Base-by-base conservation (phyloP, 2,888 invertebrate genomes). In the Netelia fuscicornis region DNA sequence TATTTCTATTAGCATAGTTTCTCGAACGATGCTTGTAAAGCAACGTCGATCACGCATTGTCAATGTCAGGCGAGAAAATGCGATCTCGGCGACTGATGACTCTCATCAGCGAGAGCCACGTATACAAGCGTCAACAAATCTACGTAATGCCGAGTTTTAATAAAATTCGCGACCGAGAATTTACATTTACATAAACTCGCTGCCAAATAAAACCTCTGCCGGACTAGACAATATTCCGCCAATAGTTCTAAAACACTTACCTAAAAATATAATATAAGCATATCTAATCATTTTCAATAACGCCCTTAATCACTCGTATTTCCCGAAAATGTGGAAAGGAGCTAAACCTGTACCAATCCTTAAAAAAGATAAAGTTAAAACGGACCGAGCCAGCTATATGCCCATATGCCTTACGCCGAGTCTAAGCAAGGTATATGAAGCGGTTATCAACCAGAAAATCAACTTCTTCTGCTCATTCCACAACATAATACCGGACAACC, bases 241-340 rank as follows among this genome's bases (percentile, higher is more conserved):
- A 0, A 77, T 88, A 0, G 30, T 72, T 0, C 37, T 86, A 17
- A 87, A 87, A 82, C 72, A 17, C 17, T 17, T 17, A 2, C 87
- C 60, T 13, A 42, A 8, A 1, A 81, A 23, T 2, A 48, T 83
- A 0, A 70, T 82, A 0, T 13, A 2, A 1, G 37, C 52, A n/a
- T 72, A 78, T 23, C 82, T 86, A 25, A 83, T 86, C 0, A 5
- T 87, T 0, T 87, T 86, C 42, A 86, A 88, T 56, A 86, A 87
- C 52, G 11, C 64, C 1, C 1, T 62, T 0, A 72, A 83, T 10
- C 9, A 64, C 9, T 48, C 23, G 1, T 87, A 79, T 11, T 88
- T 81, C 37, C 81, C 86, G 0, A 8, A 6, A 0, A 10, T 1
- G 17, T 1, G 85, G 84, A 77, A 86, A 83, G 80, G 20, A 1